A percentile compares a stretch with the other conserved stretches of the same genome.
phyloP scores from a whole-genome alignment of 1,140 invertebrate genomes.

The Nautilus pompilius region DNA sequence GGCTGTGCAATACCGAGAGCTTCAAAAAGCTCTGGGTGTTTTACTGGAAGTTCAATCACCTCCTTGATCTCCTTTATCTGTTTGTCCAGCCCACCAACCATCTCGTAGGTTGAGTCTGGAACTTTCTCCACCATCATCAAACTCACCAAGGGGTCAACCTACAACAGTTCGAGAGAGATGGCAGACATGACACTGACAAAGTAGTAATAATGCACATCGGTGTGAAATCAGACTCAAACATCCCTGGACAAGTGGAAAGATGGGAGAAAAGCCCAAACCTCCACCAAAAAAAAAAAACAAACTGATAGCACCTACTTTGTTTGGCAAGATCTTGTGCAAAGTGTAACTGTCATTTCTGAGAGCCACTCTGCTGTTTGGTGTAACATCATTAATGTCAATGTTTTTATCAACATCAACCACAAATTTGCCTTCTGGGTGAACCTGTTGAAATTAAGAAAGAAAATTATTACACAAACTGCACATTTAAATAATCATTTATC shows the following conservation, averaged over 20 bases:
- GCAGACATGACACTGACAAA: neutral
- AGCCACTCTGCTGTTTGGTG: constrained; percentile 95
- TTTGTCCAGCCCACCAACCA: constrained; percentile 99
- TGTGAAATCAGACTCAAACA: too few relatives aligned
- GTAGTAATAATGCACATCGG: too few relatives aligned
- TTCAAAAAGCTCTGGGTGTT: constrained; percentile 99
- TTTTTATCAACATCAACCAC: constrained; percentile 99
- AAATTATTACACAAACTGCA: too few relatives aligned
- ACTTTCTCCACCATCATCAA: constrained; percentile 99
- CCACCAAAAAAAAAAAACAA: neutral
- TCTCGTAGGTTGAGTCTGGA: constrained; percentile 98
- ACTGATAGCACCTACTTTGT: constrained; percentile 68
- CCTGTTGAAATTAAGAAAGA: constrained; percentile 54
- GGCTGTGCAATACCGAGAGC: constrained; percentile 99
- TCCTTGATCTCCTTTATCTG: constrained; percentile 99
- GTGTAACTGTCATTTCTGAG: constrained; percentile 98
- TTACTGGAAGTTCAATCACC: constrained; percentile 98
- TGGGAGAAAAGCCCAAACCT: too few relatives aligned
- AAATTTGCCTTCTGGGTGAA: constrained; percentile 99
- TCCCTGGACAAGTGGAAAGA: too few relatives aligned
- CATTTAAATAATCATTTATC: too few relatives aligned
- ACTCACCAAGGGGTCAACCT: constrained; percentile 98
- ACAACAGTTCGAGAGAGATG: neutral
- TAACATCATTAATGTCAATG: constrained; percentile 98
- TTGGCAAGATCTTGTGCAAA: constrained; percentile 97